These are phyloP conservation scores for Coregonus suidteri DNA, from an alignment of 2,797 vertebrate species.

Conservation along the genomic window DNA sequence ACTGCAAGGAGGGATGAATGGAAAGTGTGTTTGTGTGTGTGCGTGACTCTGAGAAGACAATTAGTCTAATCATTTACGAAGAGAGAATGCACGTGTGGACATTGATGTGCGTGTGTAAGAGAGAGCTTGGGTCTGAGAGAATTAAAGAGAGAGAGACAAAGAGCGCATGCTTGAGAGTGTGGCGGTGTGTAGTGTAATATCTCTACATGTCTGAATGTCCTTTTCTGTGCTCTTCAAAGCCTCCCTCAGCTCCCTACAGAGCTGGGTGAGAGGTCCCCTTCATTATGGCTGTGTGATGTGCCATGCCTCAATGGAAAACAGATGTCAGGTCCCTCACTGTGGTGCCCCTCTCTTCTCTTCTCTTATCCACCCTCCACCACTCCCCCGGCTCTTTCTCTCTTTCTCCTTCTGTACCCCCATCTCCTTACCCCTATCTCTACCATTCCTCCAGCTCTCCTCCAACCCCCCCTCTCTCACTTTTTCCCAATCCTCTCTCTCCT, in stretches of 20 bases:
- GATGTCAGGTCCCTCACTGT: slow-evolving; percentile 7
- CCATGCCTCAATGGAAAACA: slow-evolving; percentile 12
- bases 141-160: background rate
- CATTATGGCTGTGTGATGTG: slow-evolving; percentile 27
- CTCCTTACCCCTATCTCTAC: no score
- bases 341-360: background rate
- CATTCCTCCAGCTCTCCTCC: no score
- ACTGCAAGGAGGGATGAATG: background rate
- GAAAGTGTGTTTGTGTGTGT: background rate
- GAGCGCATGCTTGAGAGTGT: background rate
- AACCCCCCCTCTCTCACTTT: no score
- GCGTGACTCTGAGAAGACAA: no score
- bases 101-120: background rate
- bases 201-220: background rate
- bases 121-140: slow-evolving; percentile 4
- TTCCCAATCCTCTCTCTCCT: no score
- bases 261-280: slow-evolving; percentile 26
- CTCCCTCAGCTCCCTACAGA: background rate
- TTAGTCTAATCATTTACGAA: background rate
- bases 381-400: no score
- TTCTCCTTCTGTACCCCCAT: no score
- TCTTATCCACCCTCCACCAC: no score
- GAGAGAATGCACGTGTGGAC: background rate
- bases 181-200: background rate
- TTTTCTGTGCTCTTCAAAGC: background rate